phyloP scores from a whole-genome alignment of 2,113 vertebrate genomes.

The Oriolus oriolus region DNA sequence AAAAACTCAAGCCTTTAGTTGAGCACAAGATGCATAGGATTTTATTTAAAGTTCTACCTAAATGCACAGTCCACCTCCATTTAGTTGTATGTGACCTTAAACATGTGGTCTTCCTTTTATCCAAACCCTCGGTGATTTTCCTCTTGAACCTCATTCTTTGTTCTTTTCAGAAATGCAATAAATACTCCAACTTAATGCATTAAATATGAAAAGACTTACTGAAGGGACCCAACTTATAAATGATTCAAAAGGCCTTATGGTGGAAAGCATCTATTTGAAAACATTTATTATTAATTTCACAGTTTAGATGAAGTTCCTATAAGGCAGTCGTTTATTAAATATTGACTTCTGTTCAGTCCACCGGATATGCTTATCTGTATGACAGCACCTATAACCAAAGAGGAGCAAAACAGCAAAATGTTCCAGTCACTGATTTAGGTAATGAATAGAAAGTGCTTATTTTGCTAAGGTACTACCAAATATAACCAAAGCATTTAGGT shows the following conservation, averaged over 20 bases:
- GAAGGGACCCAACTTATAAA: constrained; percentile 58
- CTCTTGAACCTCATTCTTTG: constrained; percentile 6
- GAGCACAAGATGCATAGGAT: neutral
- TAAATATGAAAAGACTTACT: constrained; percentile 70
- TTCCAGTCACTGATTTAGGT: neutral
- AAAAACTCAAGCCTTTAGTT: neutral
- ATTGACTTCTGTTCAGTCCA: constrained; percentile 36
- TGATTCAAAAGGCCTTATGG: constrained; percentile 60
- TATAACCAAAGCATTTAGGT: neutral
- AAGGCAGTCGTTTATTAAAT: constrained; percentile 64
- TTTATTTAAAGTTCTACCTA: neutral
- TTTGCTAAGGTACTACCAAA: neutral
- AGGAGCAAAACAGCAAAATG: neutral
- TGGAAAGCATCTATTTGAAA: constrained; percentile 64
- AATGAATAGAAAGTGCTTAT: neutral
- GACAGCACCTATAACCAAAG: neutral
- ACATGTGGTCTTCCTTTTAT: neutral
- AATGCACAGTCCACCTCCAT: neutral
- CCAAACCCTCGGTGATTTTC: neutral
- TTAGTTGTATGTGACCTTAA: neutral
- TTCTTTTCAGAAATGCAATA: constrained; percentile 58
- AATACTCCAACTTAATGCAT: constrained; percentile 62
- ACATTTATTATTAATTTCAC: constrained; percentile 70
- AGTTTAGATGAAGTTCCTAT: constrained; percentile 55
- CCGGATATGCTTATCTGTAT: neutral